phyloP scores from a whole-genome alignment of 1,140 invertebrate species.

The Pseudomyrmex dendroicus region DNA sequence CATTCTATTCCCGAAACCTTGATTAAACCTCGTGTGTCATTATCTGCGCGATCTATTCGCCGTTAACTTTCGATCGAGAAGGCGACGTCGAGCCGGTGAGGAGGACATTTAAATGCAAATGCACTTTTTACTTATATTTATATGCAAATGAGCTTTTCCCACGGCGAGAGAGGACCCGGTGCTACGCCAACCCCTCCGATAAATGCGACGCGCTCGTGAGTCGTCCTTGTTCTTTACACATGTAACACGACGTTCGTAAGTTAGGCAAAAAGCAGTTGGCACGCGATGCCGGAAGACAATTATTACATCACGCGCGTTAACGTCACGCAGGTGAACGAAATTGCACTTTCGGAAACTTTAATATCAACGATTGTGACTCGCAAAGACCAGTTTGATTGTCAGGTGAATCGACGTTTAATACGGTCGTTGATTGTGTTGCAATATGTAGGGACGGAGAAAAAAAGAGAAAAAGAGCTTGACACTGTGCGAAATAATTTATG shows the following conservation, averaged over 20 bases:
- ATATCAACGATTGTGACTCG: not conserved
- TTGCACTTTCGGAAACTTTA: conserved; percentile 15
- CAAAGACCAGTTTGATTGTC: not conserved
- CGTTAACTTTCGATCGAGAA: conserved; percentile 64
- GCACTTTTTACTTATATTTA: conserved; percentile 73
- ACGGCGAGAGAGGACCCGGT: conserved; percentile 1
- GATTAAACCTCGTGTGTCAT: conserved; percentile 44
- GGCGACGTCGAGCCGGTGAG: conserved; percentile 15
- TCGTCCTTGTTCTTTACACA: not conserved
- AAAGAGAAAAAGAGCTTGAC: not conserved
- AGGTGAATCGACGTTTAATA: too few species aligned
- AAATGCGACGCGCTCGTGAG: conserved; percentile 26
- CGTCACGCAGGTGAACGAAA: conserved; percentile 44
- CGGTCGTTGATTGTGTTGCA: too few species aligned
- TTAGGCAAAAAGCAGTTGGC: conserved; percentile 13
- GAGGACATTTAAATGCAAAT: conserved; percentile 72
- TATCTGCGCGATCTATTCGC: conserved; percentile 37
- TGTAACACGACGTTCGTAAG: not conserved
- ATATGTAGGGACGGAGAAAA: too few species aligned
- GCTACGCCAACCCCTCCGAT: conserved; percentile 6
- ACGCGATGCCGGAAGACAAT: conserved; percentile 50
- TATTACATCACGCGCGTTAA: conserved; percentile 24
- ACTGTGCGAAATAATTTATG: not conserved
- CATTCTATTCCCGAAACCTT: conserved; percentile 22
- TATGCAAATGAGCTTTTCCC: conserved; percentile 67